These are phyloP conservation scores for Calephelis virginiensis DNA, from an alignment of 1,140 invertebrate species.

Conservation along the genomic window DNA sequence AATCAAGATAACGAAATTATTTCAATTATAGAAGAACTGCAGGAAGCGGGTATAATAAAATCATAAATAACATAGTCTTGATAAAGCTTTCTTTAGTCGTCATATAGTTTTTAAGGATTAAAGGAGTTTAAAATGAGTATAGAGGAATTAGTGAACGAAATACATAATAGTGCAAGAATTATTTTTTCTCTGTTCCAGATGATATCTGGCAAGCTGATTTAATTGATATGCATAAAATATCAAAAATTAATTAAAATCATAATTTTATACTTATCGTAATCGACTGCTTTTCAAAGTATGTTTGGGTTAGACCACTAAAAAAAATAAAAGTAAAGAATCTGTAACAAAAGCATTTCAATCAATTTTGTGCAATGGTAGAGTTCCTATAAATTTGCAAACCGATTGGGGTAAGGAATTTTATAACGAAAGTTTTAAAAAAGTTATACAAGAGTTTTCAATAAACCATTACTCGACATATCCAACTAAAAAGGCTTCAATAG, in stretches of 20 bases:
- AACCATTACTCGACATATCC: neutral
- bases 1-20: neutral
- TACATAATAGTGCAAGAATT: neutral
- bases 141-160: constrained; percentile 9
- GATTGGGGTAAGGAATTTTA: neutral
- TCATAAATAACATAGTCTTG: neutral
- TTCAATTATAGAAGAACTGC: neutral
- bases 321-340: neutral
- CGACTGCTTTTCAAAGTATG: constrained; percentile 6
- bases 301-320: constrained; percentile 10
- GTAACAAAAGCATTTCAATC: neutral
- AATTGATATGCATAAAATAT: constrained; percentile 16
- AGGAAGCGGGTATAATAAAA: neutral
- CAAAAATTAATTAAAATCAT: neutral
- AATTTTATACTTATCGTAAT: constrained; percentile 1
- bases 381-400: neutral
- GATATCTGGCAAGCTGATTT: constrained; percentile 15
- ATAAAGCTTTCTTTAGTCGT: neutral
- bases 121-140: no score
- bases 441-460: neutral
- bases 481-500: neutral
- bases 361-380: neutral
- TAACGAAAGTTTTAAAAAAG: neutral
- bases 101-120: no score
- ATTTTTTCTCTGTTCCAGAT: neutral